Evolutionary conservation across 1,140 invertebrate genomes (phyloP), one percentile per base, ranked within the genome.

Genomic region (Aphidius gifuensis): DNA sequence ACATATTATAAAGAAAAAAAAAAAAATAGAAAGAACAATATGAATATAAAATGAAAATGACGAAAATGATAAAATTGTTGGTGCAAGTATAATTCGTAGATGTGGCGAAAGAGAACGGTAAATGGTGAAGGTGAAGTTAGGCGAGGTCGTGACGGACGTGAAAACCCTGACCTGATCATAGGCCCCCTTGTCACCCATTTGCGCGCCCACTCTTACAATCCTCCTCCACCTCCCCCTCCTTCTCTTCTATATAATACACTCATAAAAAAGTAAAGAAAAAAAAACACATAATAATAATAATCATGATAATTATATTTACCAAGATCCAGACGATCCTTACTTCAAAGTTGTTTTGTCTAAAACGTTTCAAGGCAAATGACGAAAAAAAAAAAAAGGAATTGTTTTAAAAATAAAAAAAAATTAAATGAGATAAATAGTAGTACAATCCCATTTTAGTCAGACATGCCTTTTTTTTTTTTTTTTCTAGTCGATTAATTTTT

Each of bases 101-200:
- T 57, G 44, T 21, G 38, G 44, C 51, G 54, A 50, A 63, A 54
- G 61, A 39, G 49, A 56, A 46, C 53, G 63, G 59, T 60, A 64
- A 54, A 57, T 60, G 44, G 51, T 49, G 62, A 68, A 68, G 64
- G 63, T 66, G 65, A 69, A 61, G 67, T 74, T 71, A 68, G 68
- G 63, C 64, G 70, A 71, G 71, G 69, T 71, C 70, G 65, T 66
- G 69, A 64, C 64, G 66, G 67, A 68, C 68, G 67, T 69, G 59
- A 70, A 74, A 72, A 70, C 72, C 74, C 68, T 75, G 74, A 75
- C 74, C 74, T 71, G 72, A 67, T 74, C 74, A 71, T 65, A 67
- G 66, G 61, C 69, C 61, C 45, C 53, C 64, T 61, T 66, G 47
- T 63, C 53, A 16, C 46, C 43, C 58, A 50, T 54, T 57, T 56